These are phyloP conservation scores for Petrocephalus microphthalmus DNA, from an alignment of 2,113 vertebrate species.

Conservation along the genomic window DNA sequence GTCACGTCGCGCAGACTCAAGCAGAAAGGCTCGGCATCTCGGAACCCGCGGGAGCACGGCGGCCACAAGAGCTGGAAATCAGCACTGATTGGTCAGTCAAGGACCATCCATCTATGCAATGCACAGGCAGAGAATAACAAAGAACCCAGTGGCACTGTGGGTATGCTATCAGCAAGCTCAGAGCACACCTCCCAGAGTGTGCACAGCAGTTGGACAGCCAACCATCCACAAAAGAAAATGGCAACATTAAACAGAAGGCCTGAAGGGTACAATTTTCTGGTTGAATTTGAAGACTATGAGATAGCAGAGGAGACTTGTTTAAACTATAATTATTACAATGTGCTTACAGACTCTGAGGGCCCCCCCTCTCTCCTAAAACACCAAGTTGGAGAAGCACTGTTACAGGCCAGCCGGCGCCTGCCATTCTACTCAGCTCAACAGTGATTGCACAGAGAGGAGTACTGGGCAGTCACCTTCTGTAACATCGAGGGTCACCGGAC, in stretches of 20 bases:
- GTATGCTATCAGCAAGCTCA: neutral
- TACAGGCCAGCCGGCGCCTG: neutral
- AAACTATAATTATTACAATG: neutral
- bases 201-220: no score
- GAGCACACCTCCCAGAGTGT: neutral
- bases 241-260: neutral
- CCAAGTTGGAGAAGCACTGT: neutral
- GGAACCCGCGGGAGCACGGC: neutral
- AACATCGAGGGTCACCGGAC: slow-evolving; percentile 68
- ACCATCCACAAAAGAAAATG: neutral
- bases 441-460: slow-evolving; percentile 5
- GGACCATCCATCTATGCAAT: neutral
- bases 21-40: neutral
- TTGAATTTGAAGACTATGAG: neutral
- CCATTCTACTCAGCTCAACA: neutral
- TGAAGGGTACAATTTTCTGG: neutral
- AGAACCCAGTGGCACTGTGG: neutral
- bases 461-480: slow-evolving; percentile 64
- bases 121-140: neutral
- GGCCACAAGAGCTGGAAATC: neutral
- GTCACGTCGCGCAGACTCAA: neutral
- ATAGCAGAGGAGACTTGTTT: neutral
- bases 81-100: neutral
- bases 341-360: neutral
- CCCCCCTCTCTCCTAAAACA: neutral